A percentile compares a stretch with the other conserved stretches of the same genome.
Evolutionary conservation across 2,797 vertebrate genomes (phyloP).

Genomic region (Catamblyrhynchus diadema): DNA sequence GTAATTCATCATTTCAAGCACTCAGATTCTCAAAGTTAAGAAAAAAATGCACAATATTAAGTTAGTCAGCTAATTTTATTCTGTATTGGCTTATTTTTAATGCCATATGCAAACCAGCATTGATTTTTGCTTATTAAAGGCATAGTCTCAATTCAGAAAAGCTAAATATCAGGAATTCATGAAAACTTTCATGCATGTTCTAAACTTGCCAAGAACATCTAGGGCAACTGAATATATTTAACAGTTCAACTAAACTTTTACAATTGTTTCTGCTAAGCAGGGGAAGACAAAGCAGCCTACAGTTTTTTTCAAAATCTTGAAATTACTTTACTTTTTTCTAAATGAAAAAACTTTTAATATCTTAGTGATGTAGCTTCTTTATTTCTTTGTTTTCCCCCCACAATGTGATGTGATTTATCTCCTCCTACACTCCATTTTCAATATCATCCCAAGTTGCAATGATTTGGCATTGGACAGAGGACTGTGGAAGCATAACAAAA

Average conservation of each 20-base stretch:
- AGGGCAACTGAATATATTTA: not conserved
- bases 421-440: not conserved
- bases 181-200: not conserved
- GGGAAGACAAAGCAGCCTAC: not conserved
- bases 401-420: not conserved
- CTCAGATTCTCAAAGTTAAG: not conserved
- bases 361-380: not conserved
- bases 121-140: not conserved
- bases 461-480: not conserved
- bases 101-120: not conserved
- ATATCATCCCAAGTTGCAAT: not conserved
- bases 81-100: not conserved
- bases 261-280: not conserved
- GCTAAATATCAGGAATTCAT: not conserved
- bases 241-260: not conserved
- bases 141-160: not conserved
- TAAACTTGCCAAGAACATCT: not conserved
- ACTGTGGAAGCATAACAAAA: not conserved
- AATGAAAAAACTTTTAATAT: not conserved
- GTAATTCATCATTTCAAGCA: not conserved
- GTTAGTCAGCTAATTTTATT: not conserved
- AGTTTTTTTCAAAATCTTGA: not conserved
- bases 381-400: not conserved
- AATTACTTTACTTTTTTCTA: not conserved
- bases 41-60: not conserved